Evolutionary conservation across 2,797 vertebrate species (phyloP).

Genomic region (Crocodylus rhombifer): DNA sequence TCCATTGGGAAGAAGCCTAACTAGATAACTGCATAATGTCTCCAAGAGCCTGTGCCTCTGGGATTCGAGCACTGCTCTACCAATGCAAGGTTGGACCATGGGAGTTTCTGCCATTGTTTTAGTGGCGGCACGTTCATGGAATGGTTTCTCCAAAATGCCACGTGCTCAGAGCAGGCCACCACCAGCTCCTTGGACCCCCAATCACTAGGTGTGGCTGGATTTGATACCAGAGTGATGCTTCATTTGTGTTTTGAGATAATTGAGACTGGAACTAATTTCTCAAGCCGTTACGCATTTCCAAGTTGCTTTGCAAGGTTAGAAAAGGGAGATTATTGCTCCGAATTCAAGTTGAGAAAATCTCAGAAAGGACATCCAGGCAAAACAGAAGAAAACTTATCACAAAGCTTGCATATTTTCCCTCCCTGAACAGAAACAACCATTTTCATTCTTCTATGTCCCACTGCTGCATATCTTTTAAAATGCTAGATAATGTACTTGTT

Average conservation of each 20-base stretch:
- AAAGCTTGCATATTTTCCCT: slow-evolving; percentile 44
- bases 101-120: slow-evolving; percentile 3
- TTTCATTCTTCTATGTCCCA: slow-evolving; percentile 16
- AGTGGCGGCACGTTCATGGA: neutral
- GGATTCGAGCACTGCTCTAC: neutral
- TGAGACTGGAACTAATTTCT: slow-evolving; percentile 43
- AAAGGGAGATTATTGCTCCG: slow-evolving; percentile 14
- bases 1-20: neutral
- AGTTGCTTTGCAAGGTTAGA: slow-evolving; percentile 15
- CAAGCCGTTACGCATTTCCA: neutral
- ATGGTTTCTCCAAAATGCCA: neutral
- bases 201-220: neutral
- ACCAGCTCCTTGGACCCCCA: slow-evolving; percentile 1
- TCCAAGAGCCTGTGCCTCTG: neutral
- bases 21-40: neutral
- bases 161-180: neutral
- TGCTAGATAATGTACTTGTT: slow-evolving; percentile 19
- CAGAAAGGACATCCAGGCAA: slow-evolving; percentile 13
- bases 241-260: slow-evolving; percentile 33
- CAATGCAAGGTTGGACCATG: neutral
- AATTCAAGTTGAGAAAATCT: slow-evolving; percentile 22
- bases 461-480: slow-evolving; percentile 32
- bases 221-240: neutral
- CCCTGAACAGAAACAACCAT: neutral
- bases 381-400: slow-evolving; percentile 38